These are phyloP conservation scores for Anthoscopus minutus DNA, from an alignment of 2,113 vertebrate genomes.

Conservation along the genomic window DNA sequence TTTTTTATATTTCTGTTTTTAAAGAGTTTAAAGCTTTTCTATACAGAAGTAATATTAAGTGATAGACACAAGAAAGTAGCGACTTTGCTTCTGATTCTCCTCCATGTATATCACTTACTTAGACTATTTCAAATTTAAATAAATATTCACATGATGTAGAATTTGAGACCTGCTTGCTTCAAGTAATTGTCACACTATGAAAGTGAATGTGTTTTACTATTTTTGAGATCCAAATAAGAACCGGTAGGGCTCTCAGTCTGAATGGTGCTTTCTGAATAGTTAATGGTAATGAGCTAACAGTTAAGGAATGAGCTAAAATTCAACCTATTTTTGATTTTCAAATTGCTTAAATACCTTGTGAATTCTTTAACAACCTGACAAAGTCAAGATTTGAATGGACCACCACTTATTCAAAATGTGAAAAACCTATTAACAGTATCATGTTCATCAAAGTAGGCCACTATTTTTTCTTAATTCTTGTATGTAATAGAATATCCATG, in stretches of 20 bases:
- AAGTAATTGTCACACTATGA: background rate
- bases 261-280: background rate
- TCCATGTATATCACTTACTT: background rate
- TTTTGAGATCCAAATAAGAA: background rate
- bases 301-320: background rate
- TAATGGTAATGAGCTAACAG: too few species aligned
- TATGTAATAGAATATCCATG: background rate
- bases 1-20: background rate
- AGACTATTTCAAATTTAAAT: background rate
- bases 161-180: background rate
- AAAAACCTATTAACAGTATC: background rate
- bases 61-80: background rate
- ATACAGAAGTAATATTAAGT: background rate
- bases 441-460: background rate
- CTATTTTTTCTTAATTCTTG: background rate
- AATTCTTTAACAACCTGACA: background rate
- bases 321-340: background rate
- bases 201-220: background rate
- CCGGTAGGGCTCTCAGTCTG: background rate
- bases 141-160: background rate
- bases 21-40: background rate
- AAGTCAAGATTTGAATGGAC: background rate
- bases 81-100: background rate
- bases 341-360: background rate
- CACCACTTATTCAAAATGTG: background rate